Base-by-base conservation (phyloP, 1,140 invertebrate genomes). In the Leguminivora glycinivorella region DNA sequence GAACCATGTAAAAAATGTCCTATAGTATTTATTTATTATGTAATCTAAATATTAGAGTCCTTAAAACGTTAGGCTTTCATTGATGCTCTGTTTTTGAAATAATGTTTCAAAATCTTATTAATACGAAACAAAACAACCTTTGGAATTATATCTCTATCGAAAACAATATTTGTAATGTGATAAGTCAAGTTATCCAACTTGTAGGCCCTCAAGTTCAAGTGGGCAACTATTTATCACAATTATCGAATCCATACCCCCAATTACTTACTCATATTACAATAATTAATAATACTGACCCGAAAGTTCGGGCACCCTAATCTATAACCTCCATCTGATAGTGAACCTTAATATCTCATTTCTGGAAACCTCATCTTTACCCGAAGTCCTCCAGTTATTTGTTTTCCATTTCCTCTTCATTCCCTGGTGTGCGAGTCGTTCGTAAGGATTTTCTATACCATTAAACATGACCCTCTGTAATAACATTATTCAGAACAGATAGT, bases 381-480 rank as follows among this genome's bases (percentile, higher is more conserved):
- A 6, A 40, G 31, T 67, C 43, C 47, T 52, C 43, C 58, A 31
- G 58, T 38, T 78, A 82, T 84, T 82, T 84, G 76, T 79, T 83
- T 79, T 76, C 77, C 71, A 84, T 83, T 83, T 80, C 77, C 73
- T 67, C 70, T 67, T 73, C 70, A 77, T 79, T 79, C 74, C 75
- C 78, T 69, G 74, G 70, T 70, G 76, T 75, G 74, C 71, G 74
- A 82, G 73, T 79, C 83, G 78, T 83, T 80, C 78, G 83, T 85
- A 82, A 83, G 79, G 77, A 84, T 87, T 87, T 87, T 87, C 83
- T 79, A 67, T 75, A 56, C 75, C 83, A 84, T 85, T 81, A 83
- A 81, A 73, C 76, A 73, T 79, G 78, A 80, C 78, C 81, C 83
- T 77, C 66, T 56, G 73, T 79, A 76, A 82, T 80, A 84, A 85